Evolutionary conservation across 2,888 invertebrate species (phyloP).

Genomic region (Girardia tigrina): DNA sequence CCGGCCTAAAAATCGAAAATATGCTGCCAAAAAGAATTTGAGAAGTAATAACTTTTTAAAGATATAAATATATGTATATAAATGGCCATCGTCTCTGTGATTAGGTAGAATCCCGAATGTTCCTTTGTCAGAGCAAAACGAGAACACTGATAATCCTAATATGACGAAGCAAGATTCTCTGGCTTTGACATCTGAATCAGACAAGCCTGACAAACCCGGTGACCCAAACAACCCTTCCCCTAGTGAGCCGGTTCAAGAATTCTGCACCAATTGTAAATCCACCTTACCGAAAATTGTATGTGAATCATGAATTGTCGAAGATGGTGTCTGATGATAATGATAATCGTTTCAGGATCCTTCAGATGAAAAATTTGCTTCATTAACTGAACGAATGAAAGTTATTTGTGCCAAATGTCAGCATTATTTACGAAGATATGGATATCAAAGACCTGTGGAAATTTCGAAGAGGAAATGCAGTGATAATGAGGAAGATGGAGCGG

Average conservation of each 20-base stretch:
- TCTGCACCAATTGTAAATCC: not conserved
- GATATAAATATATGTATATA: not conserved
- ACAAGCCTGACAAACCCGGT: not conserved
- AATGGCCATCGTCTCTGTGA: too few species aligned
- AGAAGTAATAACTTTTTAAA: not conserved
- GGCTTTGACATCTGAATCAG: not conserved
- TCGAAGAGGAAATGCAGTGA: not conserved
- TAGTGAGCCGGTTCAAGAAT: not conserved
- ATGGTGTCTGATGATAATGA: too few species aligned
- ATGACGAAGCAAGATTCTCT: not conserved
- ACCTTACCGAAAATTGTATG: not conserved
- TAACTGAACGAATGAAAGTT: not conserved
- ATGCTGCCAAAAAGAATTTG: not conserved
- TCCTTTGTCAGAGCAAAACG: not conserved
- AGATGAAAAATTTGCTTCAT: not conserved
- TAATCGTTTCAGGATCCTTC: not conserved
- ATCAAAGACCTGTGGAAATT: not conserved
- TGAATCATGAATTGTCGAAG: too few species aligned
- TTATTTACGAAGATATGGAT: not conserved
- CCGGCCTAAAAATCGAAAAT: conserved; percentile 3
- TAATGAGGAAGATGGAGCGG: not conserved
- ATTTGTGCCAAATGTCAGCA: not conserved
- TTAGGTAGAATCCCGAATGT: not conserved
- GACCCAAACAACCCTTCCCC: not conserved
- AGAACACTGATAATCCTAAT: not conserved